Conservation (phyloP, 2,888 invertebrate species). For the Mayetiola destructor region DNA sequence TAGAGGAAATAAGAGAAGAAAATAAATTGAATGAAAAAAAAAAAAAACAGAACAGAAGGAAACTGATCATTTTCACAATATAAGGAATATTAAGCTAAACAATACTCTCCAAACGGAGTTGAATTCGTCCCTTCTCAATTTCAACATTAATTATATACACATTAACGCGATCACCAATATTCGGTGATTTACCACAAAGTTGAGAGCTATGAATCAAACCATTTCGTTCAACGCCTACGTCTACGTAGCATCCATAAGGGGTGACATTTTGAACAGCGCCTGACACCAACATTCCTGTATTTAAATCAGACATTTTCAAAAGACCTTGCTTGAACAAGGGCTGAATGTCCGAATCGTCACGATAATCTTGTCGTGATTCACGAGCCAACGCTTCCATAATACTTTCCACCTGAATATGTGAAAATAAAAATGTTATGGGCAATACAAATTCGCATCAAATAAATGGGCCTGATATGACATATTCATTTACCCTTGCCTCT, state of each 20-base stretch:
- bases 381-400: conserved; percentile 49
- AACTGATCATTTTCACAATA: no score
- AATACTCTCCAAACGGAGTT: conserved; percentile 38
- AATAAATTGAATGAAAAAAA: not conserved
- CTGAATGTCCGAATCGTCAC: conserved; percentile 46
- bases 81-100: no score
- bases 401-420: conserved; percentile 26
- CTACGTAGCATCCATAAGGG: conserved; percentile 84
- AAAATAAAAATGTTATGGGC: not conserved
- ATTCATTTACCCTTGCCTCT: conserved; percentile 43
- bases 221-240: conserved; percentile 58
- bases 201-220: conserved; percentile 55
- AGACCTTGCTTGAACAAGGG: conserved; percentile 65
- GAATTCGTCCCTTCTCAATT: conserved; percentile 41
- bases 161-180: conserved; percentile 53
- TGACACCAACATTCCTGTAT: conserved; percentile 44
- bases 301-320: conserved; percentile 51
- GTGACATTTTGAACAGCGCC: conserved; percentile 76
- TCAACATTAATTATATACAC: conserved; percentile 48
- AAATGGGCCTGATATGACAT: conserved; percentile 17
- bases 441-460: not conserved
- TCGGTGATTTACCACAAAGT: conserved; percentile 40
- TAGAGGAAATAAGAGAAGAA: not conserved
- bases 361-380: conserved; percentile 50
- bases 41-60: not conserved